Percentiles rank a stretch among this genome's conserved stretches.
phyloP scores from a whole-genome alignment of 2,888 invertebrate genomes.

The Agriopis leucophaearia region DNA sequence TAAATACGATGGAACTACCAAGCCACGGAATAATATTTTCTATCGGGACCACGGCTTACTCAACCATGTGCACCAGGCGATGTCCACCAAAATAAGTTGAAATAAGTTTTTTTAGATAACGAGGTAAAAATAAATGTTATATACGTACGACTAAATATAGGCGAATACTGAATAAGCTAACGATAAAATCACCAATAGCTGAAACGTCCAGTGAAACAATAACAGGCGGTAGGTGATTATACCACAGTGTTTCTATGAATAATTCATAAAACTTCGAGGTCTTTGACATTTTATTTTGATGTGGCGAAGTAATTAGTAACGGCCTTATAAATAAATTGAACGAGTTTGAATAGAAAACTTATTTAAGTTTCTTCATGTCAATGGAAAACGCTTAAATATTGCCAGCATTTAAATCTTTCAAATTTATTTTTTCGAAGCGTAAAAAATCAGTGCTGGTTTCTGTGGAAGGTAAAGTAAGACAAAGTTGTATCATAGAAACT shows the following conservation, averaged over 20 bases:
- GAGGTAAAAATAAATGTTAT: background rate
- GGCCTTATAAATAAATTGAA: slow-evolving; percentile 6
- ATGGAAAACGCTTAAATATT: background rate
- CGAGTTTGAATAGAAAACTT: background rate
- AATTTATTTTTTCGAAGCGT: background rate
- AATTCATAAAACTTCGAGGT: slow-evolving; percentile 18
- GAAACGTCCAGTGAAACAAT: slow-evolving; percentile 12
- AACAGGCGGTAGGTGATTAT: slow-evolving; percentile 16
- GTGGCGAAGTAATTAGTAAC: slow-evolving; percentile 16
- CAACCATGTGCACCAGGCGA: no score
- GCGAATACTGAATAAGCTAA: background rate
- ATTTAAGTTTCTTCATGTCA: background rate
- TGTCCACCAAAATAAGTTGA: no score
- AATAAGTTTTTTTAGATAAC: background rate
- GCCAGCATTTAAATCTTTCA: no score
- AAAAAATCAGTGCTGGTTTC: background rate
- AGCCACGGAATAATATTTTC: no score
- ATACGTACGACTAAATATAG: background rate
- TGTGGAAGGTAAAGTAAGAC: background rate
- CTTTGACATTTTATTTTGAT: slow-evolving; percentile 32
- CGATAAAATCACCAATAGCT: slow-evolving; percentile 7
- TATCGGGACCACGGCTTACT: no score
- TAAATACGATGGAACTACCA: no score
- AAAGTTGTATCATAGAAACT: background rate
- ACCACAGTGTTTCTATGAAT: slow-evolving; percentile 19